These are phyloP conservation scores for Stercorarius parasiticus DNA, from an alignment of 2,113 vertebrate genomes.

Conservation along the genomic window DNA sequence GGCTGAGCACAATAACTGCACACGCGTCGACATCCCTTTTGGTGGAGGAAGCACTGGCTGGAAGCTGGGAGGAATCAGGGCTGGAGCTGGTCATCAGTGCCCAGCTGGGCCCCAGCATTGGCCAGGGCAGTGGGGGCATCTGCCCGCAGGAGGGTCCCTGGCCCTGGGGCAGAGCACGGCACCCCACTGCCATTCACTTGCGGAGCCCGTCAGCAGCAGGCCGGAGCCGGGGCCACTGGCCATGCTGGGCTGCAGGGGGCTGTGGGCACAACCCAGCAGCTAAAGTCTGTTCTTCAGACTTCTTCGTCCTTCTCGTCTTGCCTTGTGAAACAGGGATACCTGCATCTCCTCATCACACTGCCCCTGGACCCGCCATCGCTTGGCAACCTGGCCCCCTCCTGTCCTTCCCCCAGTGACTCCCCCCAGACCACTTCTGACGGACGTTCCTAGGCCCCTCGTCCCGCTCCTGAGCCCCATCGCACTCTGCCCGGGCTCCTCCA, in stretches of 20 bases:
- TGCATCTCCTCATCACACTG: neutral
- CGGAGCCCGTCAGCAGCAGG: accelerated
- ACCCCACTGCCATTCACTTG: neutral
- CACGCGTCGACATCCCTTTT: neutral
- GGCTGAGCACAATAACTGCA: neutral
- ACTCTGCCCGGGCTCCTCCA: neutral
- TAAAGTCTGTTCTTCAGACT: neutral
- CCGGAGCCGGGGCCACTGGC: neutral
- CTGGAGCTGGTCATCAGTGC: neutral
- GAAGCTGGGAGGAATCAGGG: neutral
- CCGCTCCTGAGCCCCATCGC: accelerated
- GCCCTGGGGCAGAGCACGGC: accelerated
- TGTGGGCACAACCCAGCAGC: neutral
- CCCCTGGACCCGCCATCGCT: neutral
- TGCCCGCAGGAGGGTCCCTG: neutral
- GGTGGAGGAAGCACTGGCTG: neutral
- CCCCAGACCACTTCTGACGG: accelerated
- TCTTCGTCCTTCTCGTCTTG: neutral
- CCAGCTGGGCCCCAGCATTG: neutral
- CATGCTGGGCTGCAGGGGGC: neutral
- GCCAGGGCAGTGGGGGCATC: neutral
- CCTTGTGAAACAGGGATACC: neutral
- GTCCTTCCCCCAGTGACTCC: neutral
- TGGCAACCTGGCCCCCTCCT: neutral
- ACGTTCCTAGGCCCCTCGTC: neutral